Evolutionary conservation across 2,797 vertebrate genomes (phyloP), one percentile per base, ranked within the genome.

Genomic region (Nannoperca obscura): DNA sequence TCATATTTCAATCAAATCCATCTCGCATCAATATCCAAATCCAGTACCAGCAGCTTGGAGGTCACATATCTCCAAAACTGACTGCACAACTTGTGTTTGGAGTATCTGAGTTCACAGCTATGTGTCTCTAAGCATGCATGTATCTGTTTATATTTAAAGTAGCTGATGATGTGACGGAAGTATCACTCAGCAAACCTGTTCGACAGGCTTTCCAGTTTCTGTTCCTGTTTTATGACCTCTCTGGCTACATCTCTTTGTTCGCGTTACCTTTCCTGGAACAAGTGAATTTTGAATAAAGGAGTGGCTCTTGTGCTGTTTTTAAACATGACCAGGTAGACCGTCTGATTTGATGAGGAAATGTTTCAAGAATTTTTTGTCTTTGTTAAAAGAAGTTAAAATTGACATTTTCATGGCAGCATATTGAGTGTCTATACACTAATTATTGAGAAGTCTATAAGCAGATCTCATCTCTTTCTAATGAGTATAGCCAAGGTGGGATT

Each of bases 201-300:
- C 11, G 77, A 87, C 94, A 19, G 75, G 94, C 82, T 93, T 65
- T 36, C 2, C 46, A 76, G 95, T 96, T 95, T 95, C 94, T 93
- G 93, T 94, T 93, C 89, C 91, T 84, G 88, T 72, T 83, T 49
- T 8, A n/a, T 84, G 44, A 75, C 65, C 72, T 75, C 24, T 30
- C 58, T 47, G 61, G 47, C 9, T 17, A 19, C 38, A 30, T 34
- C n/a, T 34, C 19, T 55, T 14, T 44, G 3, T 30, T 42, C 8
- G 71, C n/a, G 62, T 72, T 11, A 62, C n/a, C 38, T 34, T 74
- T 49, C 5, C 20, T 34, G 2, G 2, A 54, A 34, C 14, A 70
- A 24, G 19, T 42, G 12, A 69, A 20, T 24, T 76, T 58, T 76
- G 9, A 76, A 69, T 63, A 61, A 63, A 84, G 76, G 70, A 74